Base-by-base conservation (phyloP, 2,113 vertebrate genomes). In the Gulo gulo region DNA sequence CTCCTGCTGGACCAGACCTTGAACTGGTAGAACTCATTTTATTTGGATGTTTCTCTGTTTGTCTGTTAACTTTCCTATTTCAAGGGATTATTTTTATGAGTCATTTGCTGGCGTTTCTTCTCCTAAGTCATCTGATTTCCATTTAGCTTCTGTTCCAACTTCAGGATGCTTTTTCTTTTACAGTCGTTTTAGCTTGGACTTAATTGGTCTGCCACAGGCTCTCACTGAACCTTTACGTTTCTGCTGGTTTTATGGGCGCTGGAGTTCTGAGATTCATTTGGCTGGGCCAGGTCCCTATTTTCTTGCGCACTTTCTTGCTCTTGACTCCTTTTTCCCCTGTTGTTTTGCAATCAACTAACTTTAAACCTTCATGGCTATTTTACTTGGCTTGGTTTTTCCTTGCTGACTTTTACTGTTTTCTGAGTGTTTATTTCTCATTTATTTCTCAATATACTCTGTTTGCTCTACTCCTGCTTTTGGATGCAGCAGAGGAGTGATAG, bases 31-130 rank as follows among this genome's bases (percentile, higher is more conserved):
- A 94, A 92, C 23, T 61, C 21, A 59, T 69, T 91, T 83, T 26
- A 80, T 47, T 83, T 92, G 73, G 4, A 73, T 4, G 4, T 36
- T 45, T 92, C 59, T 94, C 84, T 98, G 94, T 91, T 80, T 97
- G 95, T 96, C 71, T 76, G 96, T 87, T 88, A 96, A 94, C 59
- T 97, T 97, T 80, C 5, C 39, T 98, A 91, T 96, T 96, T 97
- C 76, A 69, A 65, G 84, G 84, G 71, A 47, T 83, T 83, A n/a
- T 93, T 97, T 81, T 94, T 88, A 12, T 71, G 88, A 97, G 74
- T 89, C 67, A 80, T 82, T 18, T 65, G 31, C 84, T 96, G 73
- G 95, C 69, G 88, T 97, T 67, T 89, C 79, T 86, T 94, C 57
- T 85, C 85, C 61, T 24, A 61, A 95, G 74, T 97, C 82, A 96